Base-by-base conservation (phyloP, 2,113 vertebrate genomes). In the Chrysemys picta region DNA sequence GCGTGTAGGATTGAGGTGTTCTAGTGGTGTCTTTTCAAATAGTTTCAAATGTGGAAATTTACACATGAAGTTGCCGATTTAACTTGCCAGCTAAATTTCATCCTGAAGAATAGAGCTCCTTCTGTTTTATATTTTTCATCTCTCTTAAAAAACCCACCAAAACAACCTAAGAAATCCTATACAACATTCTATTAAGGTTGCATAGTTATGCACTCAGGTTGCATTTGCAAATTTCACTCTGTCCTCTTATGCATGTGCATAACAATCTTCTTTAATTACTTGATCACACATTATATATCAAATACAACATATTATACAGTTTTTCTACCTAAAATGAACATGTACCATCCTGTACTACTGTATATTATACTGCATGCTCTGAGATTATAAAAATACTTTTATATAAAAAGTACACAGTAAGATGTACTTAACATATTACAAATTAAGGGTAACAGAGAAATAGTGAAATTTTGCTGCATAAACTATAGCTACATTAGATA, bases 141-240 rank as follows among this genome's bases (percentile, higher is more conserved):
- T 84, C 42, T 84, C 80, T 62, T 56, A 80, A 85, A 31, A 76
- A 93, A 78, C 8, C 5, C 75, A 78, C 22, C 91, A 81, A 96
- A 92, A 22, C 10, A 2, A 11, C 31, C 89, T 85, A 76, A 22
- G 42, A 78, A 72, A 45, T 27, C 25, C 42, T 78, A 27, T 45
- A 16, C 25, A 78, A 27, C 38, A 76, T 25, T 42, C 9, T 75
- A 76, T 42, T 21, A 21, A 24, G 21, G 19, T 11, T 75, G 8
- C n/a, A 75, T 4, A 29, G 80, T 89, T 88, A 38, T 2, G 5
- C 56, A 4, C 56, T 89, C 38, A 54, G 17, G 57, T 57, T 94
- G 25, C 35, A 82, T 57, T 59, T 93, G 25, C 35, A 82, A 29
- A 50, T 89, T 52, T 2, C 62, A 1, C 84, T 91, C 50, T 82